Base-by-base conservation (phyloP, 1,140 invertebrate genomes). In the Phthorimaea operculella region DNA sequence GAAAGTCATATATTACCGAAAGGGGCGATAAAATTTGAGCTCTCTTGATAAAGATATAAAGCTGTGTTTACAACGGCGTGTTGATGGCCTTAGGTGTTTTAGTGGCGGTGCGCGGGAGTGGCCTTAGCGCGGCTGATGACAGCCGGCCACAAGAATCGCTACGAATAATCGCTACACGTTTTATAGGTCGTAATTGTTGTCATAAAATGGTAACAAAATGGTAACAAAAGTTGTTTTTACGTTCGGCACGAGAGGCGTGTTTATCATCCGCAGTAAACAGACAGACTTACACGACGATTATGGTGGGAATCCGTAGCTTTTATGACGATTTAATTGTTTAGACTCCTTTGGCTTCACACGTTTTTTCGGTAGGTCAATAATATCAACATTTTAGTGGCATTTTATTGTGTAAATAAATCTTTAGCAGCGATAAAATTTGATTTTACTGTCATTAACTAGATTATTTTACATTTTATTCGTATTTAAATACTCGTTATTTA, bases 101-200 rank as follows among this genome's bases (percentile, higher is more conserved):
- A 10, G 36, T 10, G 10, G 1, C 1, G 36, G 44, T 47, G 16
- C 8, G 16, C 14, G 44, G 11, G 33, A 73, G 72, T 69, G 66
- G 68, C 60, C 63, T 53, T 63, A 66, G 54, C 62, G 56, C 62
- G 59, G 64, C 68, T 70, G 77, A 76, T 75, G 77, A 79, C 76
- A 79, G 72, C 62, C 66, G 64, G 73, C 76, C 79, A 70, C 79
- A 76, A 79, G 74, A 79, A 77, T 82, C 73, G 75, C 70, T 76
- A 73, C 70, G 69, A 72, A 83, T 81, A 79, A 78, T 79, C 77
- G 73, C 72, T 75, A 76, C 73, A 78, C 67, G 71, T 78, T 84
- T 84, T 84, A 84, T 84, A 81, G 79, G 68, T 82, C 79, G 73
- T 84, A 84, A 82, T 84, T 81, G 79, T 84, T 79, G 74, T 79